phyloP scores from a whole-genome alignment of 2,797 vertebrate species.

The Sebastes nivosus region DNA sequence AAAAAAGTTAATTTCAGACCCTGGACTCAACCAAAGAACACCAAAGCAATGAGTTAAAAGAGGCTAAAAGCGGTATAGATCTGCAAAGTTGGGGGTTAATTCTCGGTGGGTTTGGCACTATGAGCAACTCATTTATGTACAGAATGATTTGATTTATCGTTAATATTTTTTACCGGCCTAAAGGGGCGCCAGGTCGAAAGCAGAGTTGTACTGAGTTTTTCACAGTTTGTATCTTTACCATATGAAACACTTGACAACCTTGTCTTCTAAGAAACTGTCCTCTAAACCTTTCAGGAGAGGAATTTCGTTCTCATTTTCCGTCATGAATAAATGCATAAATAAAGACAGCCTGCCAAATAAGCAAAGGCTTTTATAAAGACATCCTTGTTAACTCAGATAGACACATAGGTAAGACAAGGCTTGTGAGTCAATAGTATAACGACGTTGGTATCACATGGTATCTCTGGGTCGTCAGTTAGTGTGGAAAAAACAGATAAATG shows the following conservation, averaged over 20 bases:
- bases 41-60: no score
- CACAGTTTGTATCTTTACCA: background rate
- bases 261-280: background rate
- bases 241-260: background rate
- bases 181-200: background rate
- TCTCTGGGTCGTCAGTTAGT: no score
- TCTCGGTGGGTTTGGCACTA: background rate
- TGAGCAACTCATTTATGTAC: background rate
- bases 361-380: background rate
- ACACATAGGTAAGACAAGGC: background rate
- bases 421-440: no score
- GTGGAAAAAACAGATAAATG: no score
- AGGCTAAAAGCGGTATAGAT: background rate
- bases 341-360: background rate
- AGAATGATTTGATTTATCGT: background rate
- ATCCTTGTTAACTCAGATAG: background rate
- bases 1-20: no score
- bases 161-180: background rate
- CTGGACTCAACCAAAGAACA: background rate
- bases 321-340: background rate
- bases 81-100: background rate
- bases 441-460: no score
- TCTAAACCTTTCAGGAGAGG: background rate
- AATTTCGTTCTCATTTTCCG: background rate
- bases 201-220: background rate